These are phyloP conservation scores for Gymnobelideus leadbeateri DNA, from an alignment of 2,113 vertebrate genomes.

Conservation along the genomic window DNA sequence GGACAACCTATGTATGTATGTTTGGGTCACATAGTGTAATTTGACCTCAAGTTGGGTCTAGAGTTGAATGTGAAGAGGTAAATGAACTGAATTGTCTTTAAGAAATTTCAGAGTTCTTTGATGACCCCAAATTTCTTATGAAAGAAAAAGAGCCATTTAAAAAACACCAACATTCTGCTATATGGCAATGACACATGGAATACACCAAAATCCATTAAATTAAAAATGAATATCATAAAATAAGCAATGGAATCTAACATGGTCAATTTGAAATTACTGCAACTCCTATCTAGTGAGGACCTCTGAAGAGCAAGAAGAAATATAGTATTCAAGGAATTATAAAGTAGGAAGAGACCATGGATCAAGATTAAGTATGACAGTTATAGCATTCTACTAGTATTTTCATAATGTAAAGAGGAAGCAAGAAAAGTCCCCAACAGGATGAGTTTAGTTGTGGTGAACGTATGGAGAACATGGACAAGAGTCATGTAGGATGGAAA, in stretches of 20 bases:
- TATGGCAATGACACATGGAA: neutral
- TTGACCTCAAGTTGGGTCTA: neutral
- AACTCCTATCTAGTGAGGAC: slow-evolving; percentile 49
- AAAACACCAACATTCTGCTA: neutral
- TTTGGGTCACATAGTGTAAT: neutral
- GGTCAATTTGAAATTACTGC: slow-evolving; percentile 3
- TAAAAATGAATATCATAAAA: neutral
- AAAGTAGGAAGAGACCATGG: neutral
- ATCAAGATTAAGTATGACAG: neutral
- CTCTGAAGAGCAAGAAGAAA: slow-evolving; percentile 19
- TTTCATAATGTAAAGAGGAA: neutral
- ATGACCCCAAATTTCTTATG: neutral
- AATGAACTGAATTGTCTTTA: neutral
- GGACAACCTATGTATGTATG: neutral
- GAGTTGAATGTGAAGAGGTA: neutral
- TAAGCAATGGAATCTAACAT: neutral
- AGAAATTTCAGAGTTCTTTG: neutral
- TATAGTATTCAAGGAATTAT: neutral
- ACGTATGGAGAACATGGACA: neutral
- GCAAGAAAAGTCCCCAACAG: neutral
- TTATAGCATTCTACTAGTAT: neutral
- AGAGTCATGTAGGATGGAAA: neutral
- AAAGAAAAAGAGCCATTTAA: neutral
- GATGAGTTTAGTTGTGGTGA: neutral
- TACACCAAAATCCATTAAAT: neutral